Conservation (phyloP, 2,888 invertebrate genomes). For the Watsonalla cultraria region DNA sequence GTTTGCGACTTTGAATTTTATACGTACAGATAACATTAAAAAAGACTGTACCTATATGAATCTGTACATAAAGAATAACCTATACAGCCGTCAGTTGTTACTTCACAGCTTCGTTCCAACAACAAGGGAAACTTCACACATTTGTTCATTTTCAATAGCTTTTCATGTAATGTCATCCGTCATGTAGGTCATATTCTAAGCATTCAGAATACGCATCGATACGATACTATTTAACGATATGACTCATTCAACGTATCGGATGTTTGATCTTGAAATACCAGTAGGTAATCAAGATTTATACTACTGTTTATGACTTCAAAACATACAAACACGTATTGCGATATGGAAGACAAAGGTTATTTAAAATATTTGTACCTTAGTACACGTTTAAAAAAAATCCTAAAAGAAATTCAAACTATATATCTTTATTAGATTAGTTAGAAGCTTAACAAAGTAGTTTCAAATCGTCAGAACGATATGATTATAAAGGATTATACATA, state of each 20-base stretch:
- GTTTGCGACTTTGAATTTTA: too few relatives aligned
- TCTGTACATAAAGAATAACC: not conserved
- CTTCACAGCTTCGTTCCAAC: slow-evolving; percentile 18
- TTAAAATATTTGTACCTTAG: too few relatives aligned
- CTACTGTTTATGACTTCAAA: not conserved
- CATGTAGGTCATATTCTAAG: not conserved
- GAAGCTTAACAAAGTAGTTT: too few relatives aligned
- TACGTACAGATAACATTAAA: too few relatives aligned
- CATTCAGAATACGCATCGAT: not conserved
- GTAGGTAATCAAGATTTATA: not conserved
- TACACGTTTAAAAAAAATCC: too few relatives aligned
- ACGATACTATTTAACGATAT: not conserved
- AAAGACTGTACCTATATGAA: too few relatives aligned
- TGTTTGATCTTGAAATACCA: not conserved
- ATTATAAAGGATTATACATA: too few relatives aligned
- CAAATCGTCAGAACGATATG: too few relatives aligned
- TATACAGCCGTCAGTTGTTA: slow-evolving; percentile 21
- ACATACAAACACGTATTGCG: not conserved
- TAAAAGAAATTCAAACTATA: too few relatives aligned
- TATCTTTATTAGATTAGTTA: too few relatives aligned
- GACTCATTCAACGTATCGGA: not conserved
- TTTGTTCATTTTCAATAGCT: not conserved
- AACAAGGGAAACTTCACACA: slow-evolving; percentile 1
- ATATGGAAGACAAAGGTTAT: too few relatives aligned
- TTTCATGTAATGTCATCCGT: not conserved